phyloP scores from a whole-genome alignment of 2,797 vertebrate genomes.

The Buphagus erythrorhynchus region DNA sequence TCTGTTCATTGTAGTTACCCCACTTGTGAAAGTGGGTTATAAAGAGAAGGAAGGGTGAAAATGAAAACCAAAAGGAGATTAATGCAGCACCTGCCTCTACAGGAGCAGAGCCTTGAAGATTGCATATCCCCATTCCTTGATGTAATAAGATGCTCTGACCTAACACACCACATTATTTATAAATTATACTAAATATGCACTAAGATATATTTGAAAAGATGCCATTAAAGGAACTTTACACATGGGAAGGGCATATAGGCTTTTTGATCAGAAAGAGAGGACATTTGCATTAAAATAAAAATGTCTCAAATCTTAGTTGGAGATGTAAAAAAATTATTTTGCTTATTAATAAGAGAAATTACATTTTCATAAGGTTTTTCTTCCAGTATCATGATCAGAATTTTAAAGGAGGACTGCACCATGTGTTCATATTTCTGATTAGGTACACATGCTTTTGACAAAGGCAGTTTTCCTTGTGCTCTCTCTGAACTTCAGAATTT shows the following conservation, averaged over 20 bases:
- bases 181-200: slow-evolving; percentile 53
- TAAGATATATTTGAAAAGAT: slow-evolving; percentile 40
- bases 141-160: slow-evolving; percentile 17
- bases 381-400: not conserved
- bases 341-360: not conserved
- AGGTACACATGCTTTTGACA: not conserved
- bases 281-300: not conserved
- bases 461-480: not conserved
- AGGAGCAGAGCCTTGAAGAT: slow-evolving; percentile 12
- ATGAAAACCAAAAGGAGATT: not conserved
- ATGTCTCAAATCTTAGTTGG: not conserved
- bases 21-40: not conserved
- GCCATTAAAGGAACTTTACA: slow-evolving; percentile 18
- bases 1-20: not conserved
- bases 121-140: not conserved
- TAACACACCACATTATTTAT: slow-evolving; percentile 47
- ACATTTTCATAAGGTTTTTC: not conserved
- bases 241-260: not conserved
- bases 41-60: not conserved
- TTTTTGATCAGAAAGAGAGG: slow-evolving; percentile 21
- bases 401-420: not conserved
- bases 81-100: not conserved
- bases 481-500: not conserved
- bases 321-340: not conserved
- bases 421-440: not conserved